Evolutionary conservation across 37 sponge, comb jelly and placozoan genomes (phyloP).

Genomic region (Dysidea cf. avara): DNA sequence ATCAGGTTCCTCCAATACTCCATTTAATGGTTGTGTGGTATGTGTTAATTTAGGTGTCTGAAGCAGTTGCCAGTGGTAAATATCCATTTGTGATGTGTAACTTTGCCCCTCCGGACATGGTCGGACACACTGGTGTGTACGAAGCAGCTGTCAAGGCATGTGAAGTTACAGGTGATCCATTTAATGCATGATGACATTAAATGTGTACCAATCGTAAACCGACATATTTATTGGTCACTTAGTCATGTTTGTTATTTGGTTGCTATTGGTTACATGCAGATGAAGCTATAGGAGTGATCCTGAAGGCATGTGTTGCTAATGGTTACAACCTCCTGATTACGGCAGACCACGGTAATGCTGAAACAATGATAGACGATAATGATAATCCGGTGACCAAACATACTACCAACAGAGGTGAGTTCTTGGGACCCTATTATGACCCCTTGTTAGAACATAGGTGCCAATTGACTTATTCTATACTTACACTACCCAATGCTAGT

Average conservation of each 20-base stretch:
- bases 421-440: too few relatives aligned
- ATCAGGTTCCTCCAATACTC: neutral
- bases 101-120: conserved; percentile 99
- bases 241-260: neutral
- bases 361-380: conserved; percentile 88
- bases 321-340: conserved; percentile 88
- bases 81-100: conserved; percentile 97
- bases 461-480: neutral
- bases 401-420: conserved; percentile 86
- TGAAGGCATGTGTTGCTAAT: conserved; percentile 72
- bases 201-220: neutral
- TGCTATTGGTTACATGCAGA: conserved; percentile 20
- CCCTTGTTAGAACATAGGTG: neutral
- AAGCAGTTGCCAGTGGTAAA: conserved; percentile 69
- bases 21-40: neutral
- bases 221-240: neutral
- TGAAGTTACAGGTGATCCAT: conserved; percentile 75
- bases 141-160: conserved; percentile 87
- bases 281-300: conserved; percentile 79
- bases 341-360: conserved; percentile 97
- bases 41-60: conserved; percentile 73
- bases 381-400: conserved; percentile 95
- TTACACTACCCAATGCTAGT: too few relatives aligned
- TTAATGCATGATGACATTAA: too few relatives aligned
- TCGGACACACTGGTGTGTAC: conserved; percentile 97